phyloP scores from a whole-genome alignment of 2,888 invertebrate species.

The Sericinus montela region DNA sequence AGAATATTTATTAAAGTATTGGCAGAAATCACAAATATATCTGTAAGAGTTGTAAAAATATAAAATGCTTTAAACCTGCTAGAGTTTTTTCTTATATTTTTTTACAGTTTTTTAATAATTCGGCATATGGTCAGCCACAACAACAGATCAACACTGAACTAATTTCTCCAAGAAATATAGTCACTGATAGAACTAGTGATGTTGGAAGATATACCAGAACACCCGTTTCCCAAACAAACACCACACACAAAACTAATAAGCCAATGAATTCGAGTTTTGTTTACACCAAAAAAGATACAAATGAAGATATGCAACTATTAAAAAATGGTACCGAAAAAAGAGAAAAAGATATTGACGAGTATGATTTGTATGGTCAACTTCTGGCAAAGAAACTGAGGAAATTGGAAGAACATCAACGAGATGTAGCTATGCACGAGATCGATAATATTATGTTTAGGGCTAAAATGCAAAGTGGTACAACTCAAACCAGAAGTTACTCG shows the following conservation, averaged over 20 bases:
- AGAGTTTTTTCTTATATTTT: background rate
- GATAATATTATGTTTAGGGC: slow-evolving; percentile 66
- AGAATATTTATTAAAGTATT: background rate
- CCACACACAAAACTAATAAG: slow-evolving; percentile 15
- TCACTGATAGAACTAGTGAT: slow-evolving; percentile 25
- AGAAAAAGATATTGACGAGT: slow-evolving; percentile 53
- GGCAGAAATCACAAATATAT: background rate
- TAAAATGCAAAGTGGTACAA: slow-evolving; percentile 45
- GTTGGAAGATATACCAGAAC: slow-evolving; percentile 25
- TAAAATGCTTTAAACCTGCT: too few relatives aligned
- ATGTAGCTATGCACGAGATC: slow-evolving; percentile 68
- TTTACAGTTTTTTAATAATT: slow-evolving; percentile 33
- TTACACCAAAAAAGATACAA: slow-evolving; percentile 35
- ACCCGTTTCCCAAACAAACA: slow-evolving; percentile 19
- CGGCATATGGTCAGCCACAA: slow-evolving; percentile 23
- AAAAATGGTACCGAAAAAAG: slow-evolving; percentile 32
- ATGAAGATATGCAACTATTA: slow-evolving; percentile 32
- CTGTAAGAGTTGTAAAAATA: background rate
- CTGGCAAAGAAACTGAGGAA: slow-evolving; percentile 64
- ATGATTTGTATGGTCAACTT: slow-evolving; percentile 60
- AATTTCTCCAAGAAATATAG: slow-evolving; percentile 10
- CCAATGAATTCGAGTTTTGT: slow-evolving; percentile 19
- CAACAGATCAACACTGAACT: slow-evolving; percentile 31
- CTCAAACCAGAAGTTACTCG: slow-evolving; percentile 37
- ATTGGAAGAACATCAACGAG: slow-evolving; percentile 61